Percentiles rank a stretch among this genome's conserved stretches.
phyloP scores from a whole-genome alignment of 2,888 invertebrate genomes.

The Plagodis pulveraria region DNA sequence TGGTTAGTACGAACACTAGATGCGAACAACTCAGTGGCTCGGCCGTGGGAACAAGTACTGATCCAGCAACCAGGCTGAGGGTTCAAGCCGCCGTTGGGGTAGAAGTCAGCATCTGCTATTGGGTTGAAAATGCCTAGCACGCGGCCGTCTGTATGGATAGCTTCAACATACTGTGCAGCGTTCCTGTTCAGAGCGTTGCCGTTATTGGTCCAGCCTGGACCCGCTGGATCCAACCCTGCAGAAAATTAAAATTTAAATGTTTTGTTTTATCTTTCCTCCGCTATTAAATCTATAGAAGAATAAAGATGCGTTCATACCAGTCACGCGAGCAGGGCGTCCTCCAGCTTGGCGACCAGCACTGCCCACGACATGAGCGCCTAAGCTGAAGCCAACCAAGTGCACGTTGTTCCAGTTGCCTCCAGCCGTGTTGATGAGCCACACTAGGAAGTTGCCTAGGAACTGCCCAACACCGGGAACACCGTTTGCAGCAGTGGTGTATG shows the following conservation, averaged over 20 bases:
- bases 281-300: too few relatives aligned
- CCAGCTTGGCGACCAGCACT: slow-evolving; percentile 58
- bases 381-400: slow-evolving; percentile 75
- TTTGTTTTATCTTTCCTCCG: too few relatives aligned
- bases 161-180: slow-evolving; percentile 59
- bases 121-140: slow-evolving; percentile 55
- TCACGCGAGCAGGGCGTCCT: slow-evolving; percentile 52
- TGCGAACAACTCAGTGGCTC: slow-evolving; percentile 56
- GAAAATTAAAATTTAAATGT: not conserved
- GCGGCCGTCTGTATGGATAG: slow-evolving; percentile 65
- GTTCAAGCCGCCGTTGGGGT: slow-evolving; percentile 64
- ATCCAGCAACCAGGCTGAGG: slow-evolving; percentile 62
- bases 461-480: slow-evolving; percentile 65
- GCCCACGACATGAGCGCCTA: slow-evolving; percentile 77
- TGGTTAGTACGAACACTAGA: slow-evolving; percentile 56
- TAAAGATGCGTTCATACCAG: slow-evolving; percentile 47
- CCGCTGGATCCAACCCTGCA: slow-evolving; percentile 66
- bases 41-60: slow-evolving; percentile 62
- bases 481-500: slow-evolving; percentile 56
- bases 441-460: slow-evolving; percentile 67
- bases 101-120: slow-evolving; percentile 59
- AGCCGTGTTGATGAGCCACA: slow-evolving; percentile 63
- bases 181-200: slow-evolving; percentile 46
- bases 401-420: slow-evolving; percentile 69
- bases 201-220: slow-evolving; percentile 57